Evolutionary conservation across 2,888 invertebrate species (phyloP), one percentile per base, ranked within the genome.

Genomic region (Thelaira solivaga): DNA sequence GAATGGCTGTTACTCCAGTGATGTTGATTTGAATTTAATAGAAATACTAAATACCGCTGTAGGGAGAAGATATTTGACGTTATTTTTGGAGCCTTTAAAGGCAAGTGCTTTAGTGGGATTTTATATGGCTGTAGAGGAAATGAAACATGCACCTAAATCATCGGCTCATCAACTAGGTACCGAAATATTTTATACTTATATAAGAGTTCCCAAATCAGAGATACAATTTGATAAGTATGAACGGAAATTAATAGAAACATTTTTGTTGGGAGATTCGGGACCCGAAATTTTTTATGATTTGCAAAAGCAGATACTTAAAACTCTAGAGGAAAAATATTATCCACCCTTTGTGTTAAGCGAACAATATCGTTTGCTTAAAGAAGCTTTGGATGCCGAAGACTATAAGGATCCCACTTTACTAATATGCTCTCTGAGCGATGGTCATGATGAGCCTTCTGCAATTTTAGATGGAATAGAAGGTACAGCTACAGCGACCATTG

Each of bases 171-270:
- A 96, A 84, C 89, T 96, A 26, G 97, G 95, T 8, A 95, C 95
- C n/a, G 96, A 97, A 88, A 95, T 97, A 84, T 97, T 95, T 89
- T 96, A 96, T 86, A 95, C 95, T 3, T 96, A 95, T 84, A 94
- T 97, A 76, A 91, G 94, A 80, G 94, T 94, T 57, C 94, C 94
- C 1, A 93, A 93, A 76, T 94, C 94, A 0, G 94, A 94, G 86
- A 93, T 96, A 76, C 94, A 94, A 90, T 93, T 95, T 45, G 95
- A 95, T 85, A 96, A 92, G 90, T 92, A 92, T 59, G 93, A 93
- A 5, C 91, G 95, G 67, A 96, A 96, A 87, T 91, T 94, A 80
- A 96, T 97, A 93, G 97, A 97, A 87, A 92, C 94, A 11, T 97
- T 97, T 89, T 90, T 97, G 64, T 88, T 96, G 76, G 97, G 97